Conservation (phyloP, 2,888 invertebrate genomes). For the Lasioglossum pauxillum region DNA sequence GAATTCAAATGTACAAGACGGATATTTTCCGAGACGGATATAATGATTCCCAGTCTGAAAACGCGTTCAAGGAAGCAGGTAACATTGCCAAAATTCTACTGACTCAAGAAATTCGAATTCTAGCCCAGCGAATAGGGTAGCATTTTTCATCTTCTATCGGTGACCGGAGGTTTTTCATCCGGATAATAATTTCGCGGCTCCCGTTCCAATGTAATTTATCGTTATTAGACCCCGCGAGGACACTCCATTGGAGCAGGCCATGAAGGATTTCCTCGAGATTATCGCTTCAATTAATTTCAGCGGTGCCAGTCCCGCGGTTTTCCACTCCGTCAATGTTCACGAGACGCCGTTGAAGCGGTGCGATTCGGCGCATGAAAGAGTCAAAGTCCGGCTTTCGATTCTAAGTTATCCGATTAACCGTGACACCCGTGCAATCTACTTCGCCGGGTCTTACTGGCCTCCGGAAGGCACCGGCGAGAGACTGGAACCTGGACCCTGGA, state of each 20-base stretch:
- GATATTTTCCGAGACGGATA: no score
- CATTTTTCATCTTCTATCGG: not conserved
- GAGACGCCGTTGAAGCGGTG: constrained; percentile 35
- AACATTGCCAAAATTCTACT: not conserved
- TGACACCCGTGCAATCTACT: constrained; percentile 78
- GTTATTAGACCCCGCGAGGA: constrained; percentile 26
- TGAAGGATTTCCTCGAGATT: constrained; percentile 47
- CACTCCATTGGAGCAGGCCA: constrained; percentile 23
- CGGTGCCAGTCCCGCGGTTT: constrained; percentile 24
- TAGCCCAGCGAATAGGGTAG: not conserved
- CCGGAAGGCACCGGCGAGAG: constrained; percentile 46
- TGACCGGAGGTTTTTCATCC: not conserved
- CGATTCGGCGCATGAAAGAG: constrained; percentile 61
- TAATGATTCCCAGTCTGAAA: not conserved
- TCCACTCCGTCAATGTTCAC: constrained; percentile 25
- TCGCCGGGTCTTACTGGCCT: constrained; percentile 61
- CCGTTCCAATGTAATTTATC: constrained; percentile 12
- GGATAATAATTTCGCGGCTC: not conserved
- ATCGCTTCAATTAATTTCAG: constrained; percentile 55
- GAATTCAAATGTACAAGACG: not conserved
- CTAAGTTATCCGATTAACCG: constrained; percentile 79
- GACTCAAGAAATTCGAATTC: not conserved
- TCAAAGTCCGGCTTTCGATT: constrained; percentile 70
- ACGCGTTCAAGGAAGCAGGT: not conserved
- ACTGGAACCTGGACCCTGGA: constrained; percentile 18